phyloP scores from a whole-genome alignment of 2,888 invertebrate genomes.

The Catocala sponsa region DNA sequence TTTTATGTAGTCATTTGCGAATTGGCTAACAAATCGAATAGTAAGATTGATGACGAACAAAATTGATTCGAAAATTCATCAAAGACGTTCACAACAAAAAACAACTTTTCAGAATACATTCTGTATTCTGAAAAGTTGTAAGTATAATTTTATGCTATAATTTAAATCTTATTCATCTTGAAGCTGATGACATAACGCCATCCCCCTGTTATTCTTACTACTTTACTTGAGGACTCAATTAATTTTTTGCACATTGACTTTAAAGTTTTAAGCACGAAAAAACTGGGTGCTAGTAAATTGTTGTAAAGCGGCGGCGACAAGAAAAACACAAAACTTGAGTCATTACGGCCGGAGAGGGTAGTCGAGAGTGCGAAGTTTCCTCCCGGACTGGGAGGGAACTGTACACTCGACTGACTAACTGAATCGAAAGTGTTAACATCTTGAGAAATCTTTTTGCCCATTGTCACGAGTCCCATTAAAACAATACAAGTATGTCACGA shows the following conservation, averaged over 20 bases:
- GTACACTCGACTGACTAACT: constrained; percentile 59
- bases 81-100: too few species aligned
- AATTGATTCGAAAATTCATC: too few species aligned
- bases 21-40: too few species aligned
- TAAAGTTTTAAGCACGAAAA: constrained; percentile 27
- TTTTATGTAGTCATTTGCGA: too few species aligned
- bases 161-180: constrained; percentile 5
- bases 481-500: constrained; percentile 35
- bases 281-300: constrained; percentile 59
- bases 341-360: constrained; percentile 67
- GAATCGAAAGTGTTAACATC: constrained; percentile 67
- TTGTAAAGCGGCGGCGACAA: constrained; percentile 68
- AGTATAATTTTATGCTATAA: background rate
- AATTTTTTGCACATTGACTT: constrained; percentile 18
- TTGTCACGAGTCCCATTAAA: constrained; percentile 46
- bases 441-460: constrained; percentile 54
- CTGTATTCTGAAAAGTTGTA: too few species aligned
- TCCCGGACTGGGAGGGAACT: constrained; percentile 62
- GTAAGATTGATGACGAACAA: too few species aligned
- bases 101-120: too few species aligned
- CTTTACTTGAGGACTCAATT: constrained; percentile 13
- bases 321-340: constrained; percentile 78
- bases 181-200: constrained; percentile 5
- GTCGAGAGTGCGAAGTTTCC: constrained; percentile 75
- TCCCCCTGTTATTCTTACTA: constrained; percentile 5